Base-by-base conservation (phyloP, 2,888 invertebrate genomes). In the Prionchulus punctatus region DNA sequence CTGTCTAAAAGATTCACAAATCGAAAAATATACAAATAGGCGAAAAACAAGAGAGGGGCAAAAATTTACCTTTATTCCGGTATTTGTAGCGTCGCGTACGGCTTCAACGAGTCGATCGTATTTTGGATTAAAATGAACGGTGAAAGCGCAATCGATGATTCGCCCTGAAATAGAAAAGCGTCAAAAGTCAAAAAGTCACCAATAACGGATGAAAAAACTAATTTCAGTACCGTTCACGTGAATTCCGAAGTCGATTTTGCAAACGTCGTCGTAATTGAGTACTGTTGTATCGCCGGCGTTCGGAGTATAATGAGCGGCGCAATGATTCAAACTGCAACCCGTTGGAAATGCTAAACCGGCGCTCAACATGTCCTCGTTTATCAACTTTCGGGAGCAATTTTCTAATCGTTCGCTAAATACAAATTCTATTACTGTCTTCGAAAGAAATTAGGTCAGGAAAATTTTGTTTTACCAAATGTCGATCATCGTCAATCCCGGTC, bases 401-500 rank as follows among this genome's bases (percentile, higher is more conserved):
- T 98, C 98, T 56, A 98, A 76, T 68, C 91, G 89, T 71, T 96
- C 92, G 72, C 77, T 78, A 59, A 31, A 67, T 58, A 23, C 31
- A 21, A 53, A 55, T n/a, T n/a, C n/a, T n/a, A n/a, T n/a, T n/a
- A n/a, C n/a, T n/a, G n/a, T n/a, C n/a, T n/a, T n/a, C n/a, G n/a
- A n/a, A n/a, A n/a, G n/a, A n/a, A n/a, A n/a, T n/a, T n/a, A n/a
- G n/a, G n/a, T n/a, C n/a, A 36, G 23, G 23, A n/a, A n/a, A 12
- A n/a, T 7, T n/a, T 28, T 49, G 12, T 28, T 49, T 55, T 63
- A 77, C 76, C 92, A 94, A 63, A 98, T 96, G 73, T 96, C 82
- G 66, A 94, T 91, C 94, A 99, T 96, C 0, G 85, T 87, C 91
- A 96, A 92, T 56, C 96, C 98, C 0, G 98, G 92, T 73, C 92